phyloP scores from a whole-genome alignment of 2,797 vertebrate species.

The Trachops cirrhosus region DNA sequence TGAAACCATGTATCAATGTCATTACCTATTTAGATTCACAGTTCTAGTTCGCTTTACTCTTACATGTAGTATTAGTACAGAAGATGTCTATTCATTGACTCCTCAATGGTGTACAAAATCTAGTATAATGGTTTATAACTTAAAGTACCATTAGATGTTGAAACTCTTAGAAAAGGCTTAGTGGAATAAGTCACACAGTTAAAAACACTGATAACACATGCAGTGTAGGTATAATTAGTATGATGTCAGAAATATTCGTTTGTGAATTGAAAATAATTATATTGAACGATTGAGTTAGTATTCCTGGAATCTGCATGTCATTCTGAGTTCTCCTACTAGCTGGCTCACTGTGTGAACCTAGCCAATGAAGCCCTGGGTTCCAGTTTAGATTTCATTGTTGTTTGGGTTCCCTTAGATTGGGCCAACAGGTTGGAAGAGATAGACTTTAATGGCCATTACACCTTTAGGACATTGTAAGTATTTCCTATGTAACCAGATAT shows the following conservation, averaged over 20 bases:
- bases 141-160: not conserved
- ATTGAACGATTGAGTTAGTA: not conserved
- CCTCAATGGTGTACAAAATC: not conserved
- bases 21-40: not conserved
- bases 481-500: not conserved
- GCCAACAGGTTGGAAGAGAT: not conserved
- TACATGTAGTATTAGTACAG: not conserved
- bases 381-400: not conserved
- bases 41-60: not conserved
- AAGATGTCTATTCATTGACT: not conserved
- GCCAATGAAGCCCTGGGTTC: not conserved
- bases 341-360: not conserved
- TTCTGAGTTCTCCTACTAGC: not conserved
- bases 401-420: not conserved
- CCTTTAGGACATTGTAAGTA: not conserved
- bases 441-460: not conserved
- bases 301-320: not conserved
- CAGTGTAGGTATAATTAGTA: not conserved
- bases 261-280: not conserved
- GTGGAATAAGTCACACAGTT: not conserved
- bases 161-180: not conserved
- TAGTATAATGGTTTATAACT: not conserved
- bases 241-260: too few relatives aligned
- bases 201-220: not conserved
- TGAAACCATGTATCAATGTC: not conserved